Evolutionary conservation across 37 sponge, comb jelly and placozoan genomes (phyloP), one percentile per base, ranked within the genome.

Genomic region (Beroe forskalii): DNA sequence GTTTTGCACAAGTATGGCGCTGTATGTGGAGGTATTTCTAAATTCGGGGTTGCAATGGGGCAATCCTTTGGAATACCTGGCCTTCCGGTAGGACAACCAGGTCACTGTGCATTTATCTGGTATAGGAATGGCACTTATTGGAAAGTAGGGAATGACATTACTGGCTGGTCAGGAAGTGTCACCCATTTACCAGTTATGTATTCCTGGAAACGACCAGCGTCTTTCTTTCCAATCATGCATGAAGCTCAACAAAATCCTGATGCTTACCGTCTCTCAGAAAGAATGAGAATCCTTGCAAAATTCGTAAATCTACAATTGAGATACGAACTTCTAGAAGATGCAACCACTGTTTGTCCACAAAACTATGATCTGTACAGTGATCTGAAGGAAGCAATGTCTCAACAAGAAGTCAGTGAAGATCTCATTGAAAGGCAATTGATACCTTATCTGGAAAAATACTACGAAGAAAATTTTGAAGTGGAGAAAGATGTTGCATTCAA

Each of bases 81-180:
- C 4, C 4, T 27, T 28, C 24, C 25, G 4, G 25, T 64, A 22
- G 66, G 66, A 23, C 66, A 64, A 64, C 66, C 66, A 64, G 66
- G 66, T 28, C 66, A 64, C 17, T 64, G 66, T 64, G 66, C 66
- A n/a, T 64, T 28, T 23, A n/a, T 64, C 4, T 64, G 66, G 66
- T 27, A 22, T 8, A 64, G 31, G 17, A 64, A 64, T 64, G 66
- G 66, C 4, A 28, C 31, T 6, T 22, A 4, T n/a, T 64, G 66
- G 66, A n/a, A 8, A 8, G 4, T 64, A 6, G 66, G 66, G 4
- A 64, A 64, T 64, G 25, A 64, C 17, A 22, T 64, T 6, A 22
- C 20, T 64, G 66, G 66, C 25, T 64, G 66, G 66, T 8, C 4
- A 22, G 25, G 4, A 4, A 22, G 24, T n/a, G 17, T 4, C 3